Conservation (phyloP, 2,797 vertebrate species). For the Parauchenoglanis ngamensis region DNA sequence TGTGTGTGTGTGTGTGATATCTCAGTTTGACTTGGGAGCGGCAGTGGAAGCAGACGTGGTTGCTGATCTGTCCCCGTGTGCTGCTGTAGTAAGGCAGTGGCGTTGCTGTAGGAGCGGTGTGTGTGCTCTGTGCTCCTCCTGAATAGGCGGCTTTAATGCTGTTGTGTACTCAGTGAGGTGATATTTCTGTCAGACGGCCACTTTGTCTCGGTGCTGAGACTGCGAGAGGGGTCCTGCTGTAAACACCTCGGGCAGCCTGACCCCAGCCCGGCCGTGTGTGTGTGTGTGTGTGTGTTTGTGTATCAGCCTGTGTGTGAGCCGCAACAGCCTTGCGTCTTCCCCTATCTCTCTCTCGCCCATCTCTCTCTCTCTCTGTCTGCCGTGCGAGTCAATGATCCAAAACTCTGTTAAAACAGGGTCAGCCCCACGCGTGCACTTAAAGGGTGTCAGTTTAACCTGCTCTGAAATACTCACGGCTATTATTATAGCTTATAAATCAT, state of each 20-base stretch:
- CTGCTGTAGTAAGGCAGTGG: constrained; percentile 27
- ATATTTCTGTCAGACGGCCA: constrained; percentile 50
- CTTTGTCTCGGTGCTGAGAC: constrained; percentile 41
- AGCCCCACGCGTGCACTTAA: constrained; percentile 77
- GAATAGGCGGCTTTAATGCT: constrained; percentile 39
- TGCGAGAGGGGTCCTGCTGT: constrained; percentile 49
- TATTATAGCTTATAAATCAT: constrained; percentile 87
- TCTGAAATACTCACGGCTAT: constrained; percentile 82
- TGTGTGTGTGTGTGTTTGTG: constrained; percentile 47
- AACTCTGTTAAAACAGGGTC: constrained; percentile 83
- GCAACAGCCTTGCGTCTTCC: constrained; percentile 70
- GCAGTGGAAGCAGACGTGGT: constrained; percentile 20
- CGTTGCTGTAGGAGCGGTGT: constrained; percentile 12
- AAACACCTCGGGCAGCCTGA: constrained; percentile 53
- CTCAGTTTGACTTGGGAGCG: background rate
- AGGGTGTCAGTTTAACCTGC: constrained; percentile 82
- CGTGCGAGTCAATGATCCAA: constrained; percentile 78
- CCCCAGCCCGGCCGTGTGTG: constrained; percentile 27
- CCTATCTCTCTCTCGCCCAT: constrained; percentile 57
- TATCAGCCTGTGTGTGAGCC: constrained; percentile 72
- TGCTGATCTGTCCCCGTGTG: constrained; percentile 27
- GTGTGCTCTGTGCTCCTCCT: constrained; percentile 28
- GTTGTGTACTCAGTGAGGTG: constrained; percentile 38
- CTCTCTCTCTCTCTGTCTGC: constrained; percentile 63
- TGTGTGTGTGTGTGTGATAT: constrained; percentile 15